phyloP scores from a whole-genome alignment of 2,888 invertebrate species.

The Acronicta aceris region DNA sequence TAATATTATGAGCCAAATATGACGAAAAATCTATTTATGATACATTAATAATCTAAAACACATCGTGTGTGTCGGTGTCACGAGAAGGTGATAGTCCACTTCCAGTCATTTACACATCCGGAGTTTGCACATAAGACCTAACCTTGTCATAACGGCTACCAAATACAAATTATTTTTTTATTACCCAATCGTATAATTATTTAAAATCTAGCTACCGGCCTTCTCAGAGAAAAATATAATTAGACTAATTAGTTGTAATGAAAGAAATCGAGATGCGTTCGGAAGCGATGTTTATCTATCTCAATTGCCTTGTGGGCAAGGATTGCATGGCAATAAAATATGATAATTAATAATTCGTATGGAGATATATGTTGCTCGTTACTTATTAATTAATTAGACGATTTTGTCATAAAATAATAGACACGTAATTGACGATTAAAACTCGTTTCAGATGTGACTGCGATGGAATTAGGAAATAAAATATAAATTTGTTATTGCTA shows the following conservation, averaged over 20 bases:
- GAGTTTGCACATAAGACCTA: slow-evolving; percentile 48
- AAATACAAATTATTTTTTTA: slow-evolving; percentile 55
- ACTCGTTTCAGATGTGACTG: slow-evolving; percentile 40
- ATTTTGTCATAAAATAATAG: slow-evolving; percentile 53
- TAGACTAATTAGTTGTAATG: slow-evolving; percentile 63
- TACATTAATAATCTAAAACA: slow-evolving; percentile 17
- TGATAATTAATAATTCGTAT: slow-evolving; percentile 53
- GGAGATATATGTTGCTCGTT: slow-evolving; percentile 27
- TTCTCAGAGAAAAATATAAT: slow-evolving; percentile 59
- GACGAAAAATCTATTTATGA: slow-evolving; percentile 36
- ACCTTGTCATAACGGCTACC: slow-evolving; percentile 59
- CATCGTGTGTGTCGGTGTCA: slow-evolving; percentile 11
- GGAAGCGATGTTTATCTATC: slow-evolving; percentile 75
- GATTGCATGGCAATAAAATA: slow-evolving; percentile 68
- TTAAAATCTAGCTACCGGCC: slow-evolving; percentile 62
- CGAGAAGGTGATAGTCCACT: slow-evolving; percentile 15
- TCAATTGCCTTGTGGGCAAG: slow-evolving; percentile 69
- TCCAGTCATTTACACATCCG: slow-evolving; percentile 46
- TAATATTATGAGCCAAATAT: slow-evolving; percentile 25
- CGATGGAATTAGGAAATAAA: slow-evolving; percentile 42
- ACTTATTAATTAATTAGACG: slow-evolving; percentile 46
- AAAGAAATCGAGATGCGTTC: slow-evolving; percentile 64
- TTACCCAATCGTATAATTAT: slow-evolving; percentile 48
- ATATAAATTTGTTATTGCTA: slow-evolving; percentile 30
- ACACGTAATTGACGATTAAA: slow-evolving; percentile 45